Evolutionary conservation across 2,797 vertebrate species (phyloP).

Genomic region (Lindbergichthys nudifrons): DNA sequence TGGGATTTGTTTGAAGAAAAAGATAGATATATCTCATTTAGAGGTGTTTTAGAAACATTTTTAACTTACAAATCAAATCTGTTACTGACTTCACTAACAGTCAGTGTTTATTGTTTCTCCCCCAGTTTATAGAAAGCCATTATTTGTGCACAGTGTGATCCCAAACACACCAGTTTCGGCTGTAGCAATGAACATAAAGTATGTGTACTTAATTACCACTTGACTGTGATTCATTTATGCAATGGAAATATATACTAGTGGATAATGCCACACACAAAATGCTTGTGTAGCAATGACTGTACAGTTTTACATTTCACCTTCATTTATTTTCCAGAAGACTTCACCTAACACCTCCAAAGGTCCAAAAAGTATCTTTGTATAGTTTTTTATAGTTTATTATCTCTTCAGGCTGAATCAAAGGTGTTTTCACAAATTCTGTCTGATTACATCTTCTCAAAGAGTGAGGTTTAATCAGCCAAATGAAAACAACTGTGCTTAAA

Average conservation of each 20-base stretch:
- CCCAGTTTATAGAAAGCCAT: neutral
- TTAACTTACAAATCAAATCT: neutral
- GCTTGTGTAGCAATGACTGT: slow-evolving; percentile 8
- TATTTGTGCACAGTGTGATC: slow-evolving; percentile 6
- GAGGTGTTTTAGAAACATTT: neutral
- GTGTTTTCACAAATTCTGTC: neutral
- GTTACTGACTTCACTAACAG: neutral
- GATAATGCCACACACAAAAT: neutral
- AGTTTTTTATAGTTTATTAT: neutral
- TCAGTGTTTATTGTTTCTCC: neutral
- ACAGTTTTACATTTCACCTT: slow-evolving; percentile 11
- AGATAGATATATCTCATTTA: neutral
- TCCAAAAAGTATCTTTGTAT: neutral
- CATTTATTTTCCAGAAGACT: neutral
- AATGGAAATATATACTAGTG: neutral
- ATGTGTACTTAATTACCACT: slow-evolving; percentile 2
- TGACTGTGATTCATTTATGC: slow-evolving; percentile 8
- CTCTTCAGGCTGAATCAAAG: neutral
- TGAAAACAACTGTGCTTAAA: neutral
- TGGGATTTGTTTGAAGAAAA: slow-evolving; percentile 1
- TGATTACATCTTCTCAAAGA: neutral
- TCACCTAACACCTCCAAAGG: neutral
- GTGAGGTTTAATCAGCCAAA: neutral
- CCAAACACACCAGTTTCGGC: neutral
- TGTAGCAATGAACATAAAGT: neutral